Evolutionary conservation across 2,888 invertebrate species (phyloP).

Genomic region (Tryphoninae sp.): DNA sequence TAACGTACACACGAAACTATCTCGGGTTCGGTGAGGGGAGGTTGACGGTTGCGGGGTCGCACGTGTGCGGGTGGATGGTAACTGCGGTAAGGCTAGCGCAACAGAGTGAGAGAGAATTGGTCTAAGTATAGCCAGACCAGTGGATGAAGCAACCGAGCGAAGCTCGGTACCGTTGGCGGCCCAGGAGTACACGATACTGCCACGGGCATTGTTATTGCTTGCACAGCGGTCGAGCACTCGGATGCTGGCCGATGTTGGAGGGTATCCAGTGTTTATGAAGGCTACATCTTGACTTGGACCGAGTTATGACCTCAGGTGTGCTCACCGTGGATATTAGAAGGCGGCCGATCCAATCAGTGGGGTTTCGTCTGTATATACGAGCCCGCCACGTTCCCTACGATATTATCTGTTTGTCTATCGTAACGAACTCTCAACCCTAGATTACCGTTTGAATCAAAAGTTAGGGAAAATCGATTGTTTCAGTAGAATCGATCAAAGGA

Average conservation of each 20-base stretch:
- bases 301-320: constrained; percentile 77
- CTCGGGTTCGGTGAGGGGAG: not conserved
- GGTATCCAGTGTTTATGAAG: constrained; percentile 76
- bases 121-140: constrained; percentile 60
- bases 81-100: constrained; percentile 44
- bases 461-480: not conserved
- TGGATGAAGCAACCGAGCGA: constrained; percentile 39
- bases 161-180: constrained; percentile 42
- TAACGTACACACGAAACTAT: constrained; percentile 24
- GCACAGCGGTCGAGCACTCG: constrained; percentile 72
- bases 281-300: constrained; percentile 68
- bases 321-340: constrained; percentile 71
- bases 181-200: constrained; percentile 62
- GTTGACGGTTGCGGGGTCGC: constrained; percentile 1
- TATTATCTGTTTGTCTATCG: constrained; percentile 49
- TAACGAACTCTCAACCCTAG: not conserved
- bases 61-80: constrained; percentile 59
- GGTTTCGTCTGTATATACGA: constrained; percentile 38
- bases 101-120: constrained; percentile 37
- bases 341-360: constrained; percentile 69
- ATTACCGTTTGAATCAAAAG: not conserved
- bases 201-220: constrained; percentile 78
- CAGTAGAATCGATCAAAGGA: not conserved
- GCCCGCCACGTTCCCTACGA: not conserved
- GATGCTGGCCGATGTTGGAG: constrained; percentile 47